These are phyloP conservation scores for Hyperoplus immaculatus DNA, from an alignment of 2,797 vertebrate genomes.

Conservation along the genomic window DNA sequence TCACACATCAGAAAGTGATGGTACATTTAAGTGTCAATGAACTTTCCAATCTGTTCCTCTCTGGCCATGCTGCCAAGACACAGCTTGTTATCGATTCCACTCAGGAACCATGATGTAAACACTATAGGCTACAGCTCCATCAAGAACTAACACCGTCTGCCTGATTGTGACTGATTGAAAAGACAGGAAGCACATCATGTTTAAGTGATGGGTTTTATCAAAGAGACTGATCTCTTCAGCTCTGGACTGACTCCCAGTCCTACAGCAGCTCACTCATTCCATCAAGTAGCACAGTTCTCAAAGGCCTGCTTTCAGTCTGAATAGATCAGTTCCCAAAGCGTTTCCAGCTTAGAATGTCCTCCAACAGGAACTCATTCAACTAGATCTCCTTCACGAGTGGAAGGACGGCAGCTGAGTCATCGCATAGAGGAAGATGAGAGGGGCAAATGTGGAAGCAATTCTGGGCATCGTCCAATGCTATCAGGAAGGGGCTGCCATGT, in stretches of 20 bases:
- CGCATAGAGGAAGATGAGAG: background rate
- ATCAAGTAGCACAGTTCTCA: slow-evolving; percentile 6
- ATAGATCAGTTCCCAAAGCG: slow-evolving; percentile 15
- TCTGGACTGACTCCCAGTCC: slow-evolving; percentile 30
- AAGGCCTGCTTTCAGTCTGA: background rate
- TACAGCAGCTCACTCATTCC: slow-evolving; percentile 1
- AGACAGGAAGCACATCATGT: background rate
- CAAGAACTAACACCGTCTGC: background rate
- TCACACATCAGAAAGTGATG: slow-evolving; percentile 21
- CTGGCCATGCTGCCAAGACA: background rate
- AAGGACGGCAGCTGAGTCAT: slow-evolving; percentile 2
- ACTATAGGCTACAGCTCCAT: background rate
- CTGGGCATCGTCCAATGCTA: background rate
- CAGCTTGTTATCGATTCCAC: background rate
- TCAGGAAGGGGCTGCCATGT: background rate
- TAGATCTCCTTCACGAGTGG: slow-evolving; percentile 1
- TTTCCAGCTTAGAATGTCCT: slow-evolving; percentile 14
- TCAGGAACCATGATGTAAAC: slow-evolving; percentile 2
- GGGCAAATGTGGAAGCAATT: background rate
- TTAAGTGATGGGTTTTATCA: slow-evolving; percentile 7
- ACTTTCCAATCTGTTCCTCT: slow-evolving; percentile 39
- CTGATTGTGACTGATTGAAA: background rate
- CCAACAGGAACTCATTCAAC: slow-evolving; percentile 31
- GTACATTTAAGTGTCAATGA: slow-evolving; percentile 36
- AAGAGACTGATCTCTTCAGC: background rate